These are phyloP conservation scores for Sebastes oblongus DNA, from an alignment of 2,797 vertebrate genomes.

Conservation along the genomic window DNA sequence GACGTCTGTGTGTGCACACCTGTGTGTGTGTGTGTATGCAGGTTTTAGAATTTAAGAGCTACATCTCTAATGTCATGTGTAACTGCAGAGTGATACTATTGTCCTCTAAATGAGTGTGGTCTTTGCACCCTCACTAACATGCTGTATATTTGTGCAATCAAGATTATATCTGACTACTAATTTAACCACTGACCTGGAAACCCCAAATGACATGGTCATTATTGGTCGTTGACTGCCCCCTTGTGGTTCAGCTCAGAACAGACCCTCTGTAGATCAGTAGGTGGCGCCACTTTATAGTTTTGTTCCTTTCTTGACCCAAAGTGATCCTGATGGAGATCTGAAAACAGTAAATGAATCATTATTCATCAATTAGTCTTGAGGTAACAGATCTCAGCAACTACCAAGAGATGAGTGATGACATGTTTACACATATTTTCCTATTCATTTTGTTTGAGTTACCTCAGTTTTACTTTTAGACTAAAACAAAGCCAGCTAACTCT, in stretches of 20 bases:
- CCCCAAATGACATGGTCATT: background rate
- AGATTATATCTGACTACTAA: background rate
- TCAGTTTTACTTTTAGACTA: too few relatives aligned
- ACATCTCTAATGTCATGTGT: too few relatives aligned
- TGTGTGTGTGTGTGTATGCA: background rate
- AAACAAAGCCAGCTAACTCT: too few relatives aligned
- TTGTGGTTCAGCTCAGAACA: background rate
- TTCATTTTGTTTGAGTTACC: too few relatives aligned
- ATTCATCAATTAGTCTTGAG: background rate
- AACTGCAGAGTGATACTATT: background rate
- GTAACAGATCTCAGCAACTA: background rate
- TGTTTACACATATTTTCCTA: background rate
- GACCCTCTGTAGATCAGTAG: background rate
- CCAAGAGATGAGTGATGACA: background rate
- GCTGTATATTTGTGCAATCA: background rate
- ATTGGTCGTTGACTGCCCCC: constrained; percentile 44
- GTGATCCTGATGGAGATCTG: background rate
- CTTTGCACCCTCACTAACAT: background rate
- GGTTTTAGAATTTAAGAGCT: background rate
- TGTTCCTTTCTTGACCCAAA: background rate
- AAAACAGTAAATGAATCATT: too few relatives aligned
- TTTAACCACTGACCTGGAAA: background rate
- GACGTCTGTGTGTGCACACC: background rate
- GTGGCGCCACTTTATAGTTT: constrained; percentile 2
- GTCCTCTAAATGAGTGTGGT: background rate